Base-by-base conservation (phyloP, 2,888 invertebrate genomes). In the Byasa hedistus region DNA sequence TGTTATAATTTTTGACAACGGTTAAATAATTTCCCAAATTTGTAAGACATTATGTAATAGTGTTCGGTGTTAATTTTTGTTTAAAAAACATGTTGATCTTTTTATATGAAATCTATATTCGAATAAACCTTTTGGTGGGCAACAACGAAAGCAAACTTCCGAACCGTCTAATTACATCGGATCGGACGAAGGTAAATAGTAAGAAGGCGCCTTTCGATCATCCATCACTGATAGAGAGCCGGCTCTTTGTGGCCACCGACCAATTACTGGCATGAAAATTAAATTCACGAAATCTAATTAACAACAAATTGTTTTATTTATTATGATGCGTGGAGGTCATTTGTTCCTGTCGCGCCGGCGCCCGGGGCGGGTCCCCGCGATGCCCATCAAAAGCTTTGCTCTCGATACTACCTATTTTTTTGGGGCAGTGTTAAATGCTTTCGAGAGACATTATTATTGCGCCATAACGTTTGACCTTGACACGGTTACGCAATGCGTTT, bases 211-310 rank as follows among this genome's bases (percentile, higher is more conserved):
- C 83, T 81, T 85, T 86, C 87, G 86, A 90, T 91, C 90, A 91
- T 91, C 88, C 90, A 91, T 91, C 91, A 91, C 85, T 78, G 85
- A 91, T 91, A 89, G 89, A 87, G 85, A 79, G 80, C 76, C 75
- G 74, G 75, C 78, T 77, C 90, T 91, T 91, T 91, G 91, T 90
- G 89, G 84, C 89, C 87, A 87, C 91, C 90, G 89, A 90, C 91
- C 91, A 89, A 91, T 91, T 91, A 91, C 91, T 77, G 86, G 84
- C 91, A 91, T 91, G 91, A 91, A 91, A 91, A 91, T 91, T 91
- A 91, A 91, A 91, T 91, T 91, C 91, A 91, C 91, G 89, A 91
- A 91, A 91, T 91, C 91, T 91, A 91, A 91, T 91, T 91, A 91
- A 89, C 89, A 90, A 89, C 88, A 91, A 91, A 91, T 91, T 91